A percentile compares a stretch with the other conserved stretches of the same genome.
These are phyloP conservation scores for Sclerurus mexicanus DNA, from an alignment of 2,113 vertebrate species.

Conservation along the genomic window DNA sequence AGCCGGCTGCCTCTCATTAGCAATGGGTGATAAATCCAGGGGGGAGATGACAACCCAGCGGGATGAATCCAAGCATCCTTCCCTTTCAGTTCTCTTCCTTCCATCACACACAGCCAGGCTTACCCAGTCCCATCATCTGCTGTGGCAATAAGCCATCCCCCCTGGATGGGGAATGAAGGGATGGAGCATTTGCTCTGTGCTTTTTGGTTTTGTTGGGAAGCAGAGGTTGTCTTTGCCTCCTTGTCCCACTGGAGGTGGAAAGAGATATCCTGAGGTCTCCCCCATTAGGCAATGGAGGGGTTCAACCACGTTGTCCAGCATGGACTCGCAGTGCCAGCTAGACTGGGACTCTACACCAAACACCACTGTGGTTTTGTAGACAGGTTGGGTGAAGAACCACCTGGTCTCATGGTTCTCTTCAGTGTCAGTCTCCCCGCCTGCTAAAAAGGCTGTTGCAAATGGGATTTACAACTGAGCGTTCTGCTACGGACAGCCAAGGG, in stretches of 20 bases:
- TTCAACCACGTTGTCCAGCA: not conserved
- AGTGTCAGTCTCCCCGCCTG: not conserved
- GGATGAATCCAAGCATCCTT: not conserved
- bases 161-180: rapidly evolving
- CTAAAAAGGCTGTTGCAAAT: not conserved
- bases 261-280: not conserved
- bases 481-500: not conserved
- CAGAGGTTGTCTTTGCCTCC: not conserved
- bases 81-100: not conserved
- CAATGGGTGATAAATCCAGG: not conserved
- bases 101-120: not conserved
- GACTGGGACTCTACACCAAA: not conserved
- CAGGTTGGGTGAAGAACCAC: not conserved
- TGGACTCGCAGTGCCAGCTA: not conserved
- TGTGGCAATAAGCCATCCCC: not conserved
- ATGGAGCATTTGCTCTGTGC: not conserved
- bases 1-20: constrained; percentile 26
- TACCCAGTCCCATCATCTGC: not conserved
- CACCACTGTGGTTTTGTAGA: not conserved
- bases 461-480: not conserved
- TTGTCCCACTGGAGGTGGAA: not conserved
- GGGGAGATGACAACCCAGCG: not conserved
- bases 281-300: not conserved
- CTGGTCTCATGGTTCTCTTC: not conserved
- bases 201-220: not conserved